Evolutionary conservation across 2,797 vertebrate genomes (phyloP).

Genomic region (Catamblyrhynchus diadema): DNA sequence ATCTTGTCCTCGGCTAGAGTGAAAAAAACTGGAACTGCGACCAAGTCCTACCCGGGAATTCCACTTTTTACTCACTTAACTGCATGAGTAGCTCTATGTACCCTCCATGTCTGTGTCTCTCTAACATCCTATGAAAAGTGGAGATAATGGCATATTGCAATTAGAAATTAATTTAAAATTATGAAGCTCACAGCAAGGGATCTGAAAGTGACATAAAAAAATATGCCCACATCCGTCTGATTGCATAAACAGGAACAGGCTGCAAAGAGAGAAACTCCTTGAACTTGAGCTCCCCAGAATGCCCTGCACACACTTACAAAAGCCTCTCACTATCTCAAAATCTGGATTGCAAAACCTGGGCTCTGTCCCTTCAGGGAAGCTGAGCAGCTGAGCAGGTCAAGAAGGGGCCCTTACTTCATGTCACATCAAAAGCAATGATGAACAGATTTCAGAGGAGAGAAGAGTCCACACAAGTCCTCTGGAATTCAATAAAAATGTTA

Average conservation of each 20-base stretch:
- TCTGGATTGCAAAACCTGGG: background rate
- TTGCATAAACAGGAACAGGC: background rate
- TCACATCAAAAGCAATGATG: background rate
- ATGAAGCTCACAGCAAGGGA: background rate
- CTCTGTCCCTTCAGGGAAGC: background rate
- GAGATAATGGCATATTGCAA: background rate
- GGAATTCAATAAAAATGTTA: background rate
- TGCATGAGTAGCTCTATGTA: background rate
- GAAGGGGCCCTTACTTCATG: background rate
- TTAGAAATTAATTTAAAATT: background rate
- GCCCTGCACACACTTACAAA: fast-evolving
- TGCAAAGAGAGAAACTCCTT: background rate
- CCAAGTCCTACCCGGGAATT: background rate
- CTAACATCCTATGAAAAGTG: background rate
- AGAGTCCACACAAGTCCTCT: background rate
- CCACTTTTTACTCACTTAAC: background rate
- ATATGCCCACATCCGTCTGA: background rate
- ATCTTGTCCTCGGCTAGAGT: background rate
- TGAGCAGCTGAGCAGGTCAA: background rate
- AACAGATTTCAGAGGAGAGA: background rate
- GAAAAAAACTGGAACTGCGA: background rate
- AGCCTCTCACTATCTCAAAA: background rate
- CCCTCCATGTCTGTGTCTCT: background rate
- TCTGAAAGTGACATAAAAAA: background rate
- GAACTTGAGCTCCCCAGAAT: background rate